These are phyloP conservation scores for Calameuta filiformis DNA, from an alignment of 2,888 invertebrate genomes.

Conservation along the genomic window DNA sequence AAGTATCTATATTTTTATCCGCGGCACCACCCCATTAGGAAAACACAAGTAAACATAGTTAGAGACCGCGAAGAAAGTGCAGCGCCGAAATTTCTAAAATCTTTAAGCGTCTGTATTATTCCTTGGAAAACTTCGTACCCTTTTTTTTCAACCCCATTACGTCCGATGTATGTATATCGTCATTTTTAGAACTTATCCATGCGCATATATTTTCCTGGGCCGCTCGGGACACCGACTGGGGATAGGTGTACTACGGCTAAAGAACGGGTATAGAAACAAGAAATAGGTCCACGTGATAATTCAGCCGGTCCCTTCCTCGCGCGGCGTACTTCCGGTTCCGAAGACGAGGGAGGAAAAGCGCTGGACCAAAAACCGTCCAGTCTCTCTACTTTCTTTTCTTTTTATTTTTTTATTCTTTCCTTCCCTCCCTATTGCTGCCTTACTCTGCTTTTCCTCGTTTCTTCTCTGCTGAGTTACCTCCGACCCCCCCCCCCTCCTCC, in stretches of 20 bases:
- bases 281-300: conserved; percentile 47
- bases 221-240: neutral
- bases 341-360: neutral
- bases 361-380: conserved; percentile 17
- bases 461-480: neutral
- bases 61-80: neutral
- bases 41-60: neutral
- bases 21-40: neutral
- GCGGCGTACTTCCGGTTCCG: neutral
- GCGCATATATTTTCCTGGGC: conserved; percentile 5
- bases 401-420: neutral
- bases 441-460: too few species aligned
- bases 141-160: neutral
- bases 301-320: conserved; percentile 30
- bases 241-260: conserved; percentile 6
- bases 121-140: neutral
- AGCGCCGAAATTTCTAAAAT: neutral
- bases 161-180: neutral
- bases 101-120: neutral
- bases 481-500: neutral
- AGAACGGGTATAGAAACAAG: conserved; percentile 35
- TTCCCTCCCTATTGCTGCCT: neutral
- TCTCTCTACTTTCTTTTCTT: conserved; percentile 11
- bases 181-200: neutral
- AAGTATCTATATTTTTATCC: neutral